Base-by-base conservation (phyloP, 1,140 invertebrate species). In the Meloidogyne floridensis region DNA sequence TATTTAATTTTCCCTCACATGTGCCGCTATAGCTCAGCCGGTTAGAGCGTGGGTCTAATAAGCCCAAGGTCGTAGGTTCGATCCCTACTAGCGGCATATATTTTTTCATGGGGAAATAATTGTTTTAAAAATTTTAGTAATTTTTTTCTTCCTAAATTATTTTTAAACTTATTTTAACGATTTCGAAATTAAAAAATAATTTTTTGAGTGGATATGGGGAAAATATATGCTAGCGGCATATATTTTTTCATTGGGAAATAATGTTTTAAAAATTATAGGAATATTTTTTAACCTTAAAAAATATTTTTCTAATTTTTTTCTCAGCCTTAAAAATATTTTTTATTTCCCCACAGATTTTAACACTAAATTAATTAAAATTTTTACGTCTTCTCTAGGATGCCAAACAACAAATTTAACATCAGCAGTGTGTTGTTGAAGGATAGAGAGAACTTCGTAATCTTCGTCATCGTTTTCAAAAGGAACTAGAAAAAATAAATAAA, bases 391-490 rank as follows among this genome's bases (percentile, higher is more conserved):
- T 53, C 92, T 91, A 2, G 97, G 96, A 92, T 98, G 96, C 95
- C 97, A 99, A 42, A 92, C 91, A 8, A 99, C 94, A 93, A 92
- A 88, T 88, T 93, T 93, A 2, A 99, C 96, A 93, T 98, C 97
- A 92, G 98, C 96, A 59, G 94, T 93, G 91, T 99, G 98, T 10
- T 94, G 93, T 92, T 95, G 96, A 53, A 98, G 92, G n/a, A 99
- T 96, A 83, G 95, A 94, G 76, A 94, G 94, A 93, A 97, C 99
- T 89, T 98, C 96, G 91, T 95, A 98, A 87, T 99, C 96, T 80
- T 92, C 91, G 85, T 92, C 92, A 76, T 93, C 93, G 89, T 95
- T 95, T 53, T 92, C 92, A 92, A 85, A 79, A 88, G 79, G 43
- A 32, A 32, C 5, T 70, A 32, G 4, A 9, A n/a, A 53, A 32